Evolutionary conservation across 2,888 invertebrate genomes (phyloP).

Genomic region (Celastrina argiolus): DNA sequence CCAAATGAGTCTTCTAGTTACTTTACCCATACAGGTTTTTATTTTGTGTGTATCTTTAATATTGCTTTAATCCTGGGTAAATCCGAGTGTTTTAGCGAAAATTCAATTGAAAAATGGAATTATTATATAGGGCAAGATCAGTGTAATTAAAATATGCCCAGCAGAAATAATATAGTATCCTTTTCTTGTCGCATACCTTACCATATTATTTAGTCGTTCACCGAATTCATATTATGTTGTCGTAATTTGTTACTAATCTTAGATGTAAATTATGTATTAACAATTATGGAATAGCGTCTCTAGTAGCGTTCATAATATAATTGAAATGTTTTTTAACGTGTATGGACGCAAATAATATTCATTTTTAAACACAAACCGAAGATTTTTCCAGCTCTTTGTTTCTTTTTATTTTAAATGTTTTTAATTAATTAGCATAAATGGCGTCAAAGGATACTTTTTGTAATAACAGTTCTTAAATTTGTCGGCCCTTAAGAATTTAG

Average conservation of each 20-base stretch:
- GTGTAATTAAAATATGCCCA: not conserved
- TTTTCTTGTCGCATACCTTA: too few species aligned
- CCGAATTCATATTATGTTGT: not conserved
- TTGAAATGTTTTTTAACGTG: too few species aligned
- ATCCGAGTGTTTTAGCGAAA: not conserved
- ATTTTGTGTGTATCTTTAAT: constrained; percentile 17
- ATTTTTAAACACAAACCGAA: too few species aligned
- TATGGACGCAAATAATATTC: too few species aligned
- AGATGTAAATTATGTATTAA: constrained; percentile 2
- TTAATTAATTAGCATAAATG: too few species aligned
- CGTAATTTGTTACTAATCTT: constrained; percentile 17
- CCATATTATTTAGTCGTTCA: constrained; percentile 12
- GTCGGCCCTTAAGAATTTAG: too few species aligned
- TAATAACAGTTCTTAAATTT: too few species aligned
- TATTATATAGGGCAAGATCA: not conserved
- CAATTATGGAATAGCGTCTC: not conserved
- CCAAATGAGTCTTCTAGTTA: constrained; percentile 39
- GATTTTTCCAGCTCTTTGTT: too few species aligned
- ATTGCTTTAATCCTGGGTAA: not conserved
- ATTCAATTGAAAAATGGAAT: not conserved
- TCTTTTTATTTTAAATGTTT: too few species aligned
- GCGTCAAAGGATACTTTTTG: too few species aligned
- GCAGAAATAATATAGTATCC: too few species aligned
- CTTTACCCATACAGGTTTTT: constrained; percentile 23
- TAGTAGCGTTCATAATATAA: too few species aligned